A percentile compares a stretch with the other conserved stretches of the same genome.
Evolutionary conservation across 2,113 vertebrate genomes (phyloP).

Genomic region (Erinaceus europaeus): DNA sequence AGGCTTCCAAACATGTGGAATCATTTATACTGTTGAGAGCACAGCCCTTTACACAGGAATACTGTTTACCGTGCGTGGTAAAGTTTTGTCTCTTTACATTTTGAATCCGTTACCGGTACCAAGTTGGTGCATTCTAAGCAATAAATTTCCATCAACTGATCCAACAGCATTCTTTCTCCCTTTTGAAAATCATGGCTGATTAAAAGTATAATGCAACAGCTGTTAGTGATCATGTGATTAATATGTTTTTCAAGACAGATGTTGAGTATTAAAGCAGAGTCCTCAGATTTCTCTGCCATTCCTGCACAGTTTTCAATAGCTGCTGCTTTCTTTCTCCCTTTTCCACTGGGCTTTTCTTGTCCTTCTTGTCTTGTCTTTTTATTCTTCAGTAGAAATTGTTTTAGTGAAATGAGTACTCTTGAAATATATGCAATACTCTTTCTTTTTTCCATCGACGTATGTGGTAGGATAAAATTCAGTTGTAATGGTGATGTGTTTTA

Average conservation of each 20-base stretch:
- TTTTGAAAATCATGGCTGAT: constrained; percentile 80
- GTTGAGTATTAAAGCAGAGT: constrained; percentile 74
- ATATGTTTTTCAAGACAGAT: constrained; percentile 79
- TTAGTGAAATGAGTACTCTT: background rate
- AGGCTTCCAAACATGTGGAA: constrained; percentile 50
- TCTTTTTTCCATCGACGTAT: background rate
- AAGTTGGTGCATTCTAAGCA: constrained; percentile 66
- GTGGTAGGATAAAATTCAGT: background rate
- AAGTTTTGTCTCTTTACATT: constrained; percentile 63
- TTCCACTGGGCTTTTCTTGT: background rate
- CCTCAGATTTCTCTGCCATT: constrained; percentile 36
- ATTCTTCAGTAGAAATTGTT: background rate
- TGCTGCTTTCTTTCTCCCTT: background rate
- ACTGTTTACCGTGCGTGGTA: constrained; percentile 57
- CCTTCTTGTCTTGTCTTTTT: background rate
- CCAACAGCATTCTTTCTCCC: constrained; percentile 75
- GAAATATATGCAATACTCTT: background rate
- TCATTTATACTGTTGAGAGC: constrained; percentile 33
- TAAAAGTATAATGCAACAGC: constrained; percentile 79
- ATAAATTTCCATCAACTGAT: constrained; percentile 76
- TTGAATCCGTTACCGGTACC: constrained; percentile 46
- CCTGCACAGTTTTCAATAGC: constrained; percentile 36
- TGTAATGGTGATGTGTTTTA: background rate
- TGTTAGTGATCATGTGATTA: constrained; percentile 81
- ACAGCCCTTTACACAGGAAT: constrained; percentile 13